A percentile compares a stretch with the other conserved stretches of the same genome.
phyloP scores from a whole-genome alignment of 2,113 vertebrate genomes.

The Notarius lentiginosus region DNA sequence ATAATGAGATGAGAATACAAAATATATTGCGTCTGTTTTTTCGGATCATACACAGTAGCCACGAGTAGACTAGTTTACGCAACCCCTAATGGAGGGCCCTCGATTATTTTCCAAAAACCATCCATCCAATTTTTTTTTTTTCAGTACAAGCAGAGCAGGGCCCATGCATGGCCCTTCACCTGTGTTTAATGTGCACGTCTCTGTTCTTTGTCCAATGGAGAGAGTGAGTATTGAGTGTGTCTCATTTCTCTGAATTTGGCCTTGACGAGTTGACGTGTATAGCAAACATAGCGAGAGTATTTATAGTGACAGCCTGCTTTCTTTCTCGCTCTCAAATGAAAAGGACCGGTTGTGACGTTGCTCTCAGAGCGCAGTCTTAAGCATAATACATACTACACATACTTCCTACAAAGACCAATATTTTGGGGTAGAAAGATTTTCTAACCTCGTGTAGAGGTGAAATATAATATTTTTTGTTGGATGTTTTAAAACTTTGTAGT shows the following conservation, averaged over 20 bases:
- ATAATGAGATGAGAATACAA: not conserved
- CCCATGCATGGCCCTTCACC: not conserved
- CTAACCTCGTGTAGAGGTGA: not conserved
- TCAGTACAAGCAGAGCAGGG: not conserved
- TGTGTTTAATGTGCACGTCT: slow-evolving; percentile 5
- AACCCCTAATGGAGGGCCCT: not conserved
- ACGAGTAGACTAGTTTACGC: not conserved
- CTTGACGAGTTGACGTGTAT: slow-evolving; percentile 36
- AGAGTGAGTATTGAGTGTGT: not conserved
- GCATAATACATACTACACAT: not conserved
- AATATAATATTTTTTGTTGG: not conserved
- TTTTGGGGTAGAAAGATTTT: not conserved
- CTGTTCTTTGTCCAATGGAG: slow-evolving; percentile 29
- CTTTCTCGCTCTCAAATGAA: not conserved
- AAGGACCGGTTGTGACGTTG: not conserved
- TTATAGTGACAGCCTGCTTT: slow-evolving; percentile 31
- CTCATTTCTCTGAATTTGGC: slow-evolving; percentile 26
- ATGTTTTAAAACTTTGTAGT: not conserved
- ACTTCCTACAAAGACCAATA: not conserved
- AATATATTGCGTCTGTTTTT: not conserved
- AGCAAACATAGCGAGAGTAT: slow-evolving; percentile 25
- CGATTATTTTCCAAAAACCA: not conserved
- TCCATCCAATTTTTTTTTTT: not conserved
- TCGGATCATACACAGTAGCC: not conserved
- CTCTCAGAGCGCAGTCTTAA: not conserved